Percentiles rank a stretch among this genome's conserved stretches.
Evolutionary conservation across 1,140 invertebrate genomes (phyloP).

Genomic region (Ectropis grisescens): DNA sequence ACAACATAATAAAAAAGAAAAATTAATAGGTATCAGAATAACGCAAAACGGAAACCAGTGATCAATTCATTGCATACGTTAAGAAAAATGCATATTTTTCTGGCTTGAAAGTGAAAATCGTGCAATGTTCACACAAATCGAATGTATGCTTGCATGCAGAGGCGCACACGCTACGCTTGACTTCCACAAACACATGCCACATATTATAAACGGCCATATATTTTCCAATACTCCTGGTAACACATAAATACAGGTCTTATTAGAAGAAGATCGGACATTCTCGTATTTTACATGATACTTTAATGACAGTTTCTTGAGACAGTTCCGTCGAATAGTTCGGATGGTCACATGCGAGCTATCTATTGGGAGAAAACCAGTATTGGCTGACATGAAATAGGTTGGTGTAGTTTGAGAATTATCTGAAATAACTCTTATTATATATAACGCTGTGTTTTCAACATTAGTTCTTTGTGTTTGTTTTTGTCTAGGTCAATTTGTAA

Average conservation of each 20-base stretch:
- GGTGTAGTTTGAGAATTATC: no score
- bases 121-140: constrained; percentile 11
- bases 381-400: constrained; percentile 8
- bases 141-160: constrained; percentile 2
- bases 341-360: constrained; percentile 51
- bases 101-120: constrained; percentile 39
- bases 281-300: constrained; percentile 45
- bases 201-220: no score
- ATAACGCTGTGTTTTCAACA: no score
- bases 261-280: constrained; percentile 23
- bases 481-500: no score
- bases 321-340: constrained; percentile 55
- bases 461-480: no score
- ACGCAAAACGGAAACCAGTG: no score
- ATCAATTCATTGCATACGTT: no score
- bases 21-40: no score
- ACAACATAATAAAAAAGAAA: no score
- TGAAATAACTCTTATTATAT: no score
- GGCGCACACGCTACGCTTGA: constrained; percentile 20
- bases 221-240: constrained; percentile 6
- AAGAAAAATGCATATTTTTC: no score
- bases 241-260: constrained; percentile 22
- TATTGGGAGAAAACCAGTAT: constrained; percentile 43
- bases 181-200: no score
- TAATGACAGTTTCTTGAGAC: constrained; percentile 56